Evolutionary conservation across 1,140 invertebrate species (phyloP).

Genomic region (Drosophila azteca): DNA sequence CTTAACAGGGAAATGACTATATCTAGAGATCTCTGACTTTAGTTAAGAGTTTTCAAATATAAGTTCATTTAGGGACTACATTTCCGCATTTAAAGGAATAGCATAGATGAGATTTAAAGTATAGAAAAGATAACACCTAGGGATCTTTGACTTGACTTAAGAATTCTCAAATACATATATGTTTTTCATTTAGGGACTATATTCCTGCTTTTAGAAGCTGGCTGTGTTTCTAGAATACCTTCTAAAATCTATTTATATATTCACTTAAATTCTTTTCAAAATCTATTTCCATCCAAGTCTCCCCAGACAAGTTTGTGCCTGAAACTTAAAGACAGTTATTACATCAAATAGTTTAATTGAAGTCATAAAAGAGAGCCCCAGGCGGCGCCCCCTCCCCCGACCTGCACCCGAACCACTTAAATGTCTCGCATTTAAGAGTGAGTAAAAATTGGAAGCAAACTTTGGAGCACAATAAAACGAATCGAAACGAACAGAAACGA

Average conservation of each 20-base stretch:
- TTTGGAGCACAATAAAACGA: slow-evolving; percentile 14
- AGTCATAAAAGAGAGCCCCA: slow-evolving; percentile 30
- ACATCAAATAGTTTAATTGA: slow-evolving; percentile 45
- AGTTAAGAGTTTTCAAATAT: no score
- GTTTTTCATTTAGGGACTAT: no score
- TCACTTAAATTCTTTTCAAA: slow-evolving; percentile 1
- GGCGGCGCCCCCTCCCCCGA: neutral
- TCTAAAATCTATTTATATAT: no score
- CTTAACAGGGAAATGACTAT: neutral
- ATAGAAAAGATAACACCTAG: no score
- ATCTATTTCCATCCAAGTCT: neutral
- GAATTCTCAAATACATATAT: no score
- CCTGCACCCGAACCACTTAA: slow-evolving; percentile 8
- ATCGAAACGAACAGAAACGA: slow-evolving; percentile 1
- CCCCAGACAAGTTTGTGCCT: neutral
- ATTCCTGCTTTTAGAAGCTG: no score
- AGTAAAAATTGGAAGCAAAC: slow-evolving; percentile 20
- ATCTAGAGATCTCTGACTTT: no score
- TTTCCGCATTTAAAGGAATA: no score
- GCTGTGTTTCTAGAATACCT: no score
- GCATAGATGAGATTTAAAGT: no score
- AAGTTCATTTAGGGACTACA: no score
- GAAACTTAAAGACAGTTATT: slow-evolving; percentile 16
- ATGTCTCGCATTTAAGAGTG: slow-evolving; percentile 3
- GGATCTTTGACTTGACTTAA: no score